Percentiles rank a stretch among this genome's conserved stretches.
Evolutionary conservation across 1,140 invertebrate genomes (phyloP).

Genomic region (Berghia stephanieae): DNA sequence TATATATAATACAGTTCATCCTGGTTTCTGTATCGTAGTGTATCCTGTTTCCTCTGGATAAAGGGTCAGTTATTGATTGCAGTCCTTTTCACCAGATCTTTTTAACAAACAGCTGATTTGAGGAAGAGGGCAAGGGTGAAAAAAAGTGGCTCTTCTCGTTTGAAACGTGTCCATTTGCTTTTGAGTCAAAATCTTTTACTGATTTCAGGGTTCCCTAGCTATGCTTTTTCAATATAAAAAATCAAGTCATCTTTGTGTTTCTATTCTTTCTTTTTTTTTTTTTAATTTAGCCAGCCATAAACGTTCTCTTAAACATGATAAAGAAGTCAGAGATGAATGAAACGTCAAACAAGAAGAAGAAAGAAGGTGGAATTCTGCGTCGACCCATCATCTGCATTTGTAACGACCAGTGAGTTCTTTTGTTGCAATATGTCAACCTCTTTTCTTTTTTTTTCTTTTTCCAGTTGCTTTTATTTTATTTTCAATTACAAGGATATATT

Average conservation of each 20-base stretch:
- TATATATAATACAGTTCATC: background rate
- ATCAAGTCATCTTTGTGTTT: too few species aligned
- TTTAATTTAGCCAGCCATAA: constrained; percentile 79
- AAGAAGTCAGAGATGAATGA: constrained; percentile 67
- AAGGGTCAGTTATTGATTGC: too few species aligned
- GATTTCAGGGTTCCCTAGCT: background rate
- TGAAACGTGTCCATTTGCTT: background rate
- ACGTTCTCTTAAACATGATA: constrained; percentile 84
- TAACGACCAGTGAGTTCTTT: constrained; percentile 79
- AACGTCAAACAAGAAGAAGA: constrained; percentile 70
- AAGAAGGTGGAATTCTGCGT: constrained; percentile 70
- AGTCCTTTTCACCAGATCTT: too few species aligned
- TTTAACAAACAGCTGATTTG: too few species aligned
- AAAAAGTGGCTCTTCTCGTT: background rate
- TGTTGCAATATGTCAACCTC: too few species aligned
- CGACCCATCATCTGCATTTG: constrained; percentile 96
- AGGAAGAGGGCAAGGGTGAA: too few species aligned
- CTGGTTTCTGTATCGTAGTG: background rate
- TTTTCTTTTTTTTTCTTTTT: too few species aligned
- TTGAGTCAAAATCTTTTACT: constrained; percentile 1
- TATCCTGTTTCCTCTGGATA: too few species aligned
- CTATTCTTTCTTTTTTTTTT: constrained; percentile 5
- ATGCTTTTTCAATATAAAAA: too few species aligned
- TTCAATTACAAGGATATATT: too few species aligned
- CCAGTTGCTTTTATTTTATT: too few species aligned